phyloP scores from a whole-genome alignment of 1,140 invertebrate genomes.

The Brachystomella parvula region DNA sequence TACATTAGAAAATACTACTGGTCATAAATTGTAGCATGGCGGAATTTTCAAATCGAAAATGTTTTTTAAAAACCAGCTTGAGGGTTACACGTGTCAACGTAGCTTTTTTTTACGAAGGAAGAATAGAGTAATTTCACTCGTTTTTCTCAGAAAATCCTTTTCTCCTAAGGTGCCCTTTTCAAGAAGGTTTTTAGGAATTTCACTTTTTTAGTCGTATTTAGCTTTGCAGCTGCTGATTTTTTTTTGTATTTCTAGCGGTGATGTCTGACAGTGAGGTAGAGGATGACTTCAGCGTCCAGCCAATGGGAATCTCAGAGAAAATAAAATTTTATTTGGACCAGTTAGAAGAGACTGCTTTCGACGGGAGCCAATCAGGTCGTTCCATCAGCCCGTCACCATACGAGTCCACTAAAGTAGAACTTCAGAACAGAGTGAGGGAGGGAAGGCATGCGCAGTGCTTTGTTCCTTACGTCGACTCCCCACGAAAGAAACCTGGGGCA shows the following conservation, averaged over 20 bases:
- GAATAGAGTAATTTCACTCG: background rate
- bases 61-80: too few species aligned
- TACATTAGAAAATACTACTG: background rate
- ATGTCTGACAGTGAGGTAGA: slow-evolving; percentile 23
- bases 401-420: background rate
- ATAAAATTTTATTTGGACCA: slow-evolving; percentile 27
- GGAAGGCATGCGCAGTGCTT: slow-evolving; percentile 17
- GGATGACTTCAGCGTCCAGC: slow-evolving; percentile 1
- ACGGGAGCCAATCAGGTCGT: slow-evolving; percentile 6
- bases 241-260: slow-evolving; percentile 12
- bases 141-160: background rate
- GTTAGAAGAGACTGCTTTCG: background rate
- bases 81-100: too few species aligned
- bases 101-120: too few species aligned
- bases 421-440: background rate
- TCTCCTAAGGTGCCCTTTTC: background rate
- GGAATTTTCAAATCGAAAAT: too few species aligned
- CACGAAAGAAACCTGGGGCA: background rate
- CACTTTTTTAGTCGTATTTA: background rate
- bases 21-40: background rate
- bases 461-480: background rate
- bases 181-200: background rate
- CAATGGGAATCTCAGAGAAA: slow-evolving; percentile 26
- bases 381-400: background rate
- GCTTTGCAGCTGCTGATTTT: too few species aligned